phyloP scores from a whole-genome alignment of 2,113 vertebrate species.

The Prinia subflava region DNA sequence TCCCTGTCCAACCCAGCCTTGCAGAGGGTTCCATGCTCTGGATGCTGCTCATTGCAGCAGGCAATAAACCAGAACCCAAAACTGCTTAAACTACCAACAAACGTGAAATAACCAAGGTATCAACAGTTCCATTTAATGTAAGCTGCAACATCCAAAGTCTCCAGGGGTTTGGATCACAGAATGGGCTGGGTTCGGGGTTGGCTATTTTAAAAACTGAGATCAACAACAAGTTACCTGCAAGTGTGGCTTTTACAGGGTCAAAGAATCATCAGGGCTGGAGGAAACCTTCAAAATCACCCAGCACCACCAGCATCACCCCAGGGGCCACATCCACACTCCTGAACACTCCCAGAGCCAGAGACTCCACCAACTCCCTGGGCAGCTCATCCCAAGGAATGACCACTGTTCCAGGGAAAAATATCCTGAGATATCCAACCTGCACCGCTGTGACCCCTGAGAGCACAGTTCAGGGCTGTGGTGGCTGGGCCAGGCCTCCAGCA shows the following conservation, averaged over 20 bases:
- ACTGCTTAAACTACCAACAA: background rate
- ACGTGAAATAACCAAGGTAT: background rate
- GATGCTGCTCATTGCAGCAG: background rate
- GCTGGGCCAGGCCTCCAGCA: background rate
- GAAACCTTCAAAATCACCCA: background rate
- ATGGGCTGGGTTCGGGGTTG: background rate
- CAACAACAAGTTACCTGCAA: background rate
- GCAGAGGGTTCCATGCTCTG: background rate
- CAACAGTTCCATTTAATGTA: background rate
- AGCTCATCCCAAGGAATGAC: background rate
- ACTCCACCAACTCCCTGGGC: background rate
- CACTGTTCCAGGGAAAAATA: accelerated
- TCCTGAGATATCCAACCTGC: accelerated
- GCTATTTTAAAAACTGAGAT: background rate
- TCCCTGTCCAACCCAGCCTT: background rate
- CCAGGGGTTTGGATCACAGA: background rate
- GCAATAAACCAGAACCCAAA: background rate
- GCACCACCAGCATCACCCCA: background rate
- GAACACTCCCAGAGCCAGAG: background rate
- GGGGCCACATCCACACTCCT: background rate
- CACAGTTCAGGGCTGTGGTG: accelerated
- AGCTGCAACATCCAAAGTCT: background rate
- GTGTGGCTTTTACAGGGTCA: background rate
- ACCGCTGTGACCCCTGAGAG: accelerated
- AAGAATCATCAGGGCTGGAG: background rate